These are phyloP conservation scores for Microcebus lehilahytsara DNA, from an alignment of 2,113 vertebrate genomes.

Conservation along the genomic window DNA sequence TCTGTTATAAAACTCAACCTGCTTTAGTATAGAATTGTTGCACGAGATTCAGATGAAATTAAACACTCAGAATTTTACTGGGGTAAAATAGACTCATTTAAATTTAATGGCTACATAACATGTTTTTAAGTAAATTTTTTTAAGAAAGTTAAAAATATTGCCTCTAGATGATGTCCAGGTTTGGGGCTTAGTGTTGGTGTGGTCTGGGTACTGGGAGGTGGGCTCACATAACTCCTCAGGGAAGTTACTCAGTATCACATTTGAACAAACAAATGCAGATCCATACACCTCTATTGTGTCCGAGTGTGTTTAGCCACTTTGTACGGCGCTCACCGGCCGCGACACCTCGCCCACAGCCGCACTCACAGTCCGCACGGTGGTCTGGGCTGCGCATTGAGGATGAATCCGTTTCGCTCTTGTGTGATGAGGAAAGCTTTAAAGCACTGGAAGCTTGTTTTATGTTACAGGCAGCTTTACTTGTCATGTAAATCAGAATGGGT, in stretches of 20 bases:
- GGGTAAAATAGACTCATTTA: background rate
- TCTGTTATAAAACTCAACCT: background rate
- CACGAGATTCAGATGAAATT: background rate
- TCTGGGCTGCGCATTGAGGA: too few relatives aligned
- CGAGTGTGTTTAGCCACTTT: too few relatives aligned
- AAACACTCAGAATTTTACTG: background rate
- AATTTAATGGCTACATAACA: background rate
- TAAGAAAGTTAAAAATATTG: background rate
- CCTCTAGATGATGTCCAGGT: background rate
- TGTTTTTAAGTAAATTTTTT: background rate
- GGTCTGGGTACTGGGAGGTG: background rate
- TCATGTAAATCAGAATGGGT: too few relatives aligned
- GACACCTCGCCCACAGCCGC: too few relatives aligned
- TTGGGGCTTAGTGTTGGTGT: background rate
- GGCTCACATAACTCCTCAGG: background rate
- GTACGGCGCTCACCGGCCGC: too few relatives aligned
- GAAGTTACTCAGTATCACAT: background rate
- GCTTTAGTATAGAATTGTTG: background rate
- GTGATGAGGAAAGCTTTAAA: too few relatives aligned
- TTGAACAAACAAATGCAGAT: background rate
- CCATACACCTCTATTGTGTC: background rate
- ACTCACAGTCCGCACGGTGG: too few relatives aligned
- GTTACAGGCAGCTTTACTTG: too few relatives aligned
- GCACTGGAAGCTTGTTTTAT: too few relatives aligned
- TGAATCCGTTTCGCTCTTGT: too few relatives aligned